These are phyloP conservation scores for Brachionus asplanchnoidis DNA, from an alignment of 1,140 invertebrate species.

Conservation along the genomic window DNA sequence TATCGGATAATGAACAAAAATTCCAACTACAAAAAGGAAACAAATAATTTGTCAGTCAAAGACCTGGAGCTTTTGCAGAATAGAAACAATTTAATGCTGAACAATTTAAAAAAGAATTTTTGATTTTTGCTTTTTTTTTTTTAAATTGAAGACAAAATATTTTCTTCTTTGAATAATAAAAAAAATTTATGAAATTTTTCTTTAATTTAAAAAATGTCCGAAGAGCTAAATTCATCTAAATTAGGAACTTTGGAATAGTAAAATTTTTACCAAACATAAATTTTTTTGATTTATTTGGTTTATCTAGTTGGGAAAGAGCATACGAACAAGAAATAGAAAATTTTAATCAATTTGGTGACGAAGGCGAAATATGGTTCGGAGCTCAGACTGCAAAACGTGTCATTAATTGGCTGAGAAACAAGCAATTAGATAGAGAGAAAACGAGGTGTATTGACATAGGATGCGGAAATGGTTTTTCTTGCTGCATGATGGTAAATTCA, in stretches of 20 bases:
- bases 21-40: background rate
- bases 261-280: background rate
- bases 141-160: background rate
- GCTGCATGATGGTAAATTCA: background rate
- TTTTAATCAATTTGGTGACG: slow-evolving; percentile 43
- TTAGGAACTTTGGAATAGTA: slow-evolving; percentile 43
- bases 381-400: slow-evolving; percentile 18
- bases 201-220: slow-evolving; percentile 49
- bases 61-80: background rate
- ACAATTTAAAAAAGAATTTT: background rate
- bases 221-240: slow-evolving; percentile 38
- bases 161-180: background rate
- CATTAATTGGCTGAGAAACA: slow-evolving; percentile 6
- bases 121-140: background rate
- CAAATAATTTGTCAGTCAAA: background rate
- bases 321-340: slow-evolving; percentile 42
- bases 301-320: slow-evolving; percentile 38
- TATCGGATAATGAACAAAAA: background rate
- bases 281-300: background rate
- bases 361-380: slow-evolving; percentile 43
- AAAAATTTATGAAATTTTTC: background rate
- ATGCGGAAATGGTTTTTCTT: slow-evolving; percentile 42
- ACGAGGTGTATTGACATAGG: slow-evolving; percentile 40
- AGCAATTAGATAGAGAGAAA: slow-evolving; percentile 1
- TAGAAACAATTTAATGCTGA: background rate